These are phyloP conservation scores for Hemicentrotus pulcherrimus DNA, from an alignment of 35 echinoderm and acorn worm genomes.

Conservation along the genomic window DNA sequence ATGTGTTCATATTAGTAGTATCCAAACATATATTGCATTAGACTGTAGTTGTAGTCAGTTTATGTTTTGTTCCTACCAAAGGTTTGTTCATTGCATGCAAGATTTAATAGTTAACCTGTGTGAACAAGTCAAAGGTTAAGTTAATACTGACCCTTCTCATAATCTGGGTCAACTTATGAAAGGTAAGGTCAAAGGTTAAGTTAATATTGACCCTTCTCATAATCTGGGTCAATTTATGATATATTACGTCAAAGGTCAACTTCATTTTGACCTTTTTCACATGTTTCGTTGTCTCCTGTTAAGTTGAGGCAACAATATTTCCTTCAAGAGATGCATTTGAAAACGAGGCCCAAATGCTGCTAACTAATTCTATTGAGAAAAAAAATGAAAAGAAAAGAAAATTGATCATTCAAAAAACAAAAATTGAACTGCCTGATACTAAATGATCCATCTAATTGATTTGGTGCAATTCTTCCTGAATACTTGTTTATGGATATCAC, in stretches of 20 bases:
- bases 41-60: not conserved
- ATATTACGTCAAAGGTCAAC: no score
- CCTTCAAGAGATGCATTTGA: not conserved
- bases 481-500: not conserved
- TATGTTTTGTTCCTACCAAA: not conserved
- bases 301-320: not conserved
- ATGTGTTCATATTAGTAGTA: not conserved
- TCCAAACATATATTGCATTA: not conserved
- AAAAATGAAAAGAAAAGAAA: not conserved
- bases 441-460: not conserved
- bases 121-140: not conserved
- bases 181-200: no score
- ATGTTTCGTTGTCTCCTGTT: no score
- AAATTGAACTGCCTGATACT: not conserved
- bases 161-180: no score
- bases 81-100: not conserved
- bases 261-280: not conserved
- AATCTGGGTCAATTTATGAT: no score
- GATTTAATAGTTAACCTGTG: not conserved
- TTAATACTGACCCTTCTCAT: not conserved
- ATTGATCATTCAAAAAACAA: not conserved
- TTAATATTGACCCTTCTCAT: not conserved
- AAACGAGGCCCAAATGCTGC: not conserved
- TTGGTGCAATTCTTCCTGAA: not conserved
- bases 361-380: not conserved